Evolutionary conservation across 2,888 invertebrate species (phyloP), one percentile per base, ranked within the genome.

Genomic region (Deroplatys truncata): DNA sequence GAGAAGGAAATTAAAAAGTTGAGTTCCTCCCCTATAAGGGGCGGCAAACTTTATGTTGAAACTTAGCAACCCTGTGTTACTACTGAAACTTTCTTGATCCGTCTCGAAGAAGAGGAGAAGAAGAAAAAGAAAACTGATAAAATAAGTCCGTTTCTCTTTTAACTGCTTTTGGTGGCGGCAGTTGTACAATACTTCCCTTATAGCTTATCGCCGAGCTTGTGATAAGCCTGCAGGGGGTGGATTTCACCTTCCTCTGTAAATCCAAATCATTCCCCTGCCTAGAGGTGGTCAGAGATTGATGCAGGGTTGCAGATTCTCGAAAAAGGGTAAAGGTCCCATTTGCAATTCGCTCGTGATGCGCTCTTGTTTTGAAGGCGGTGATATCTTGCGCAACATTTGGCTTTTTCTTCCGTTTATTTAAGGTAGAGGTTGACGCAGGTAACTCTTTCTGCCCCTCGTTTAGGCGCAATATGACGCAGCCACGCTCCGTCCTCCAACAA

Each of bases 1-100:
- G 56, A 72, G 85, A 72, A 89, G 89, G 89, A 89, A 89, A 89
- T 89, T 89, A 89, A 89, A 89, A 89, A 84, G 85, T 89, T 56
- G 85, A 89, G 84, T 85, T 49, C 85, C 85, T 72, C 56, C 56
- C 56, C 20, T 72, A 9, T 20, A 72, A 25, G 16, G 56, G 56
- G 56, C 20, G 25, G 56, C 20, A 72, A 72, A 72, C 56, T 72
- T 72, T 72, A 72, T 72, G 56, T 72, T 20, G 20, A 72, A 72
- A 72, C 56, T 72, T 72, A 20, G 56, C 56, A 20, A 72, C 56
- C 20, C 56, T 72, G 56, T 72, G 20, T 72, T 72, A 20, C 56
- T 20, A 25, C 56, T 72, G 56, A 72, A 72, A 72, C 20, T 72
- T 72, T 72, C 56, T 72, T 72, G 56, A 72, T 72, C 56, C 56